phyloP scores from a whole-genome alignment of 1,140 invertebrate species.

The Anoplophora glabripennis region DNA sequence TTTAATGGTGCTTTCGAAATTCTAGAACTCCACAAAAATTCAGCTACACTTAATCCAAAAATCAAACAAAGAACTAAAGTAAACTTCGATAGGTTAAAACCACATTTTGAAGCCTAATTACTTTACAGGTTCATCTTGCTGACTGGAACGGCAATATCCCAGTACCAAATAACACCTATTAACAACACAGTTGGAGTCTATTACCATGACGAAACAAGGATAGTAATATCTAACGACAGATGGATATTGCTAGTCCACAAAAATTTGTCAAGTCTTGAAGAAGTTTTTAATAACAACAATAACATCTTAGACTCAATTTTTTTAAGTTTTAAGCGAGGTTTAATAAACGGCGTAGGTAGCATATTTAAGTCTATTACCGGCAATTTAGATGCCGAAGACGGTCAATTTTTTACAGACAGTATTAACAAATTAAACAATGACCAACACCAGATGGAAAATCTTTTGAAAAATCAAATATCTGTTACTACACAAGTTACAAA shows the following conservation, averaged over 20 bases:
- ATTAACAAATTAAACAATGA: conserved; percentile 21
- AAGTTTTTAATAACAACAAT: neutral
- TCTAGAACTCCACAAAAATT: neutral
- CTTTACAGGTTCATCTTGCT: neutral
- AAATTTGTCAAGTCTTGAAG: neutral
- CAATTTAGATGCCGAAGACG: conserved; percentile 22
- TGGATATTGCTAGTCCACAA: conserved; percentile 1
- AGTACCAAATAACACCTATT: neutral
- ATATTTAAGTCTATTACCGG: conserved; percentile 15
- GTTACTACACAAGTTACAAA: conserved; percentile 14
- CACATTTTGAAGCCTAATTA: neutral
- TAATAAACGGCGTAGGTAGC: neutral
- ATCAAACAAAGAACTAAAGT: neutral
- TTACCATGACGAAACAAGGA: neutral
- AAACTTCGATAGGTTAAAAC: neutral
- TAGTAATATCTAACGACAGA: neutral
- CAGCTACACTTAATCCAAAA: neutral
- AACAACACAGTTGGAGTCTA: neutral
- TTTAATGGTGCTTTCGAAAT: conserved; percentile 20
- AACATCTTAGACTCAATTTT: neutral
- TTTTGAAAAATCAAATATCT: conserved; percentile 24
- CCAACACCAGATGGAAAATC: conserved; percentile 17
- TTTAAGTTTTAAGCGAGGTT: neutral
- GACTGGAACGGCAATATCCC: neutral
- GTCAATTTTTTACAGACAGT: conserved; percentile 19